phyloP scores from a whole-genome alignment of 2,888 invertebrate species.

The Amiota mariae region DNA sequence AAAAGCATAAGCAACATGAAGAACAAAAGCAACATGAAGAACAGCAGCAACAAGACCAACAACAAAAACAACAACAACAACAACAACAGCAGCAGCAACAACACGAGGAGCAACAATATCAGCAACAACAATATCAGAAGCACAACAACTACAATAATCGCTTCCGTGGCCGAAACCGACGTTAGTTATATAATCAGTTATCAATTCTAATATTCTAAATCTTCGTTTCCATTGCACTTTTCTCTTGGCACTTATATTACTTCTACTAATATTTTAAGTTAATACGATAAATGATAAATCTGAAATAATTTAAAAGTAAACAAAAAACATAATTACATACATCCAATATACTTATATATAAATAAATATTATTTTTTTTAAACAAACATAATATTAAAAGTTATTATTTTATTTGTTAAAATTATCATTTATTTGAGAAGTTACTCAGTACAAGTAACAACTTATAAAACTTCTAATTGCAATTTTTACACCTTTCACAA shows the following conservation, averaged over 20 bases:
- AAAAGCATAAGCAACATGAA: too few species aligned
- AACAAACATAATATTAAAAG: too few species aligned
- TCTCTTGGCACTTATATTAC: conserved; percentile 2
- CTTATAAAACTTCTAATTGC: too few species aligned
- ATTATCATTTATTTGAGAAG: too few species aligned
- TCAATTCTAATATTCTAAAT: background rate
- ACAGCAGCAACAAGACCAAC: conserved; percentile 20
- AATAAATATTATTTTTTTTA: too few species aligned
- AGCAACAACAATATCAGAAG: conserved; percentile 47
- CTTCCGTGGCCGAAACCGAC: conserved; percentile 62
- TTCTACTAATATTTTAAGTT: background rate
- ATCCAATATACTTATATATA: too few species aligned
- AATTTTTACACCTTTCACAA: too few species aligned
- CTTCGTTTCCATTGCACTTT: background rate
- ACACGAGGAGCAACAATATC: conserved; percentile 34
- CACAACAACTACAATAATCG: conserved; percentile 53
- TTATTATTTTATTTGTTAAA: too few species aligned
- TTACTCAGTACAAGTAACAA: too few species aligned
- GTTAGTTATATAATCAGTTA: conserved; percentile 39
- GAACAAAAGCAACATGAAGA: conserved; percentile 10
- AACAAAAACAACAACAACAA: conserved; percentile 27
- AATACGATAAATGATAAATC: background rate
- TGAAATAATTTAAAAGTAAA: background rate
- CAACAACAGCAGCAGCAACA: conserved; percentile 6
- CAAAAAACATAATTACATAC: too few species aligned